Evolutionary conservation across 2,113 vertebrate genomes (phyloP).

Genomic region (Saimiri boliviensis): DNA sequence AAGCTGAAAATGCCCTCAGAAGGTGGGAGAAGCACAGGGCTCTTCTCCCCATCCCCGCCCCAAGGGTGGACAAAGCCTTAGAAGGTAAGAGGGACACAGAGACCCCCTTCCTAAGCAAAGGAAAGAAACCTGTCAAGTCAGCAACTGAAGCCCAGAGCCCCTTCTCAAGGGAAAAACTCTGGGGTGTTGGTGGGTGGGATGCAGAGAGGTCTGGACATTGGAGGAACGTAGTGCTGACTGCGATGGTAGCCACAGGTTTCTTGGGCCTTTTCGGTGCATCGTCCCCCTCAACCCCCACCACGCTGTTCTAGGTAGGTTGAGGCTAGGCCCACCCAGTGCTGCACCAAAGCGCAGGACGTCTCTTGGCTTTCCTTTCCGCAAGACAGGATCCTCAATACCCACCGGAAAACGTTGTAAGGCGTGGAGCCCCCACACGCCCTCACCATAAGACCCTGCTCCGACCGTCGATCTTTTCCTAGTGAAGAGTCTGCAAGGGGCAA

Average conservation of each 20-base stretch:
- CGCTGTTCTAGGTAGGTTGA: not conserved
- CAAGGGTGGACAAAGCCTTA: not conserved
- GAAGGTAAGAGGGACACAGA: not conserved
- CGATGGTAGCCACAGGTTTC: not conserved
- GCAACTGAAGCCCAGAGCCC: not conserved
- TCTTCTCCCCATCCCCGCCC: not conserved
- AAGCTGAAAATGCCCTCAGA: not conserved
- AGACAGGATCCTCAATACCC: not conserved
- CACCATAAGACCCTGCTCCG: not conserved
- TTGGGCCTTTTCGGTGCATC: not conserved
- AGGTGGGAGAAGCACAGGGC: not conserved
- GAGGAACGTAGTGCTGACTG: not conserved
- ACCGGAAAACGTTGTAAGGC: not conserved
- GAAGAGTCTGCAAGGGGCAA: not conserved
- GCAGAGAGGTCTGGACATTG: not conserved
- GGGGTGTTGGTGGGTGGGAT: not conserved
- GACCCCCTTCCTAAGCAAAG: not conserved
- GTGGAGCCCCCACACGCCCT: not conserved
- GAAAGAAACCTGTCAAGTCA: not conserved
- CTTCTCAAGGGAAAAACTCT: not conserved
- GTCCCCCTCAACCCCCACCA: not conserved
- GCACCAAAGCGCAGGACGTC: accelerated
- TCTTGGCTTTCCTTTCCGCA: not conserved
- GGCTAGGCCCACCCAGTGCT: not conserved
- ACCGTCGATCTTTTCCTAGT: not conserved